Conservation (phyloP, 2,888 invertebrate genomes). For the Ctena decussata region DNA sequence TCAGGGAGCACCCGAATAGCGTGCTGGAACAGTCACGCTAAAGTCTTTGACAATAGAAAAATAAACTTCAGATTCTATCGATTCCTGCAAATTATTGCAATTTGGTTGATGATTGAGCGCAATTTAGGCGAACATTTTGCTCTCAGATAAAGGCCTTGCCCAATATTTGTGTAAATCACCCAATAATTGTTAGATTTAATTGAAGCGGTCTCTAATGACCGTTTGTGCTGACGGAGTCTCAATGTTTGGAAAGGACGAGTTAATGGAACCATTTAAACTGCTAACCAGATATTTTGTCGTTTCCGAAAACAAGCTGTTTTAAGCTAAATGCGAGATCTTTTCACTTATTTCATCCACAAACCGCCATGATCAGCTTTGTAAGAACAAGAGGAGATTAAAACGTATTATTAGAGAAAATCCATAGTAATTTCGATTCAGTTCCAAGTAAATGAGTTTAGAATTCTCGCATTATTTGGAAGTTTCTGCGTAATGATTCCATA, state of each 20-base stretch:
- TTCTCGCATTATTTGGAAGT: too few relatives aligned
- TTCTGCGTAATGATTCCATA: too few relatives aligned
- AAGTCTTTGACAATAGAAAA: conserved; percentile 59
- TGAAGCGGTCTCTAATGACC: conserved; percentile 46
- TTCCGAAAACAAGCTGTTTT: conserved; percentile 58
- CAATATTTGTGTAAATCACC: conserved; percentile 68
- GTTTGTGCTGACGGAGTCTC: conserved; percentile 53
- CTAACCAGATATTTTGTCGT: conserved; percentile 54
- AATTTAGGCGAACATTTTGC: conserved; percentile 59
- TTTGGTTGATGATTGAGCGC: conserved; percentile 55
- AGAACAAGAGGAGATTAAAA: not conserved
- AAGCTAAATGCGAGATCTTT: conserved; percentile 39
- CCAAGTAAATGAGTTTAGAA: too few relatives aligned
- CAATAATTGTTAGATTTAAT: conserved; percentile 58
- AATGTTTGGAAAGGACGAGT: not conserved
- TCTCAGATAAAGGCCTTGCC: conserved; percentile 45
- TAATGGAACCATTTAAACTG: conserved; percentile 31
- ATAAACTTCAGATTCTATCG: conserved; percentile 58
- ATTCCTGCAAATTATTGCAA: conserved; percentile 64
- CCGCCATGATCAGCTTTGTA: not conserved
- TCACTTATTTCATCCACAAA: conserved; percentile 36
- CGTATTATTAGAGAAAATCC: conserved; percentile 8
- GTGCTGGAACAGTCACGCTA: conserved; percentile 61
- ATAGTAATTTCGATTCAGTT: not conserved
- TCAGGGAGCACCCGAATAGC: conserved; percentile 38